Conservation (phyloP, 2,797 vertebrate genomes). For the Gambelia wislizenii region DNA sequence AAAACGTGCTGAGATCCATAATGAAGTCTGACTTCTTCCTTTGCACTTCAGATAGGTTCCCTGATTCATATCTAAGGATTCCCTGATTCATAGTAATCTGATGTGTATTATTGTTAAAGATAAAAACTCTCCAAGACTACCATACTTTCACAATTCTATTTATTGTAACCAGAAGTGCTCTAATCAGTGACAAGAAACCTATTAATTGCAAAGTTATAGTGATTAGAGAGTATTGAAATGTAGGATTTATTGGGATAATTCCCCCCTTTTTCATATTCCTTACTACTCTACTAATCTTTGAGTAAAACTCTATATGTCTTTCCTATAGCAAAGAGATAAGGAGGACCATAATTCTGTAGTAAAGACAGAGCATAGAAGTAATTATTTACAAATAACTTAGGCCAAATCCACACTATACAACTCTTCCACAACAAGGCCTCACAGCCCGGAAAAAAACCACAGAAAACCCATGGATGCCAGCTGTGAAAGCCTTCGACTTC, state of each 20-base stretch:
- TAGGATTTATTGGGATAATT: not conserved
- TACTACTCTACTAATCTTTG: not conserved
- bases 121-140: conserved; percentile 1
- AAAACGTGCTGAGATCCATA: conserved; percentile 13
- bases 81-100: not conserved
- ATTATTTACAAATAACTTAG: too few species aligned
- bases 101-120: conserved; percentile 22
- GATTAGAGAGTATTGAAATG: not conserved
- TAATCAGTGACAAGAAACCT: not conserved
- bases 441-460: too few species aligned
- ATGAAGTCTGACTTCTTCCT: conserved; percentile 26
- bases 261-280: not conserved
- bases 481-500: too few species aligned
- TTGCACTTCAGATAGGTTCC: conserved; percentile 26
- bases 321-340: not conserved
- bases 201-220: not conserved
- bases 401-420: too few species aligned
- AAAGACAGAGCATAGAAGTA: not conserved
- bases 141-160: not conserved
- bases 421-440: too few species aligned
- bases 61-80: not conserved
- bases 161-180: not conserved
- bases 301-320: not conserved
- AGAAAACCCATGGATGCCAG: too few species aligned
- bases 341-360: not conserved